Base-by-base conservation (phyloP, 2,113 vertebrate genomes). In the Istiophorus platypterus region DNA sequence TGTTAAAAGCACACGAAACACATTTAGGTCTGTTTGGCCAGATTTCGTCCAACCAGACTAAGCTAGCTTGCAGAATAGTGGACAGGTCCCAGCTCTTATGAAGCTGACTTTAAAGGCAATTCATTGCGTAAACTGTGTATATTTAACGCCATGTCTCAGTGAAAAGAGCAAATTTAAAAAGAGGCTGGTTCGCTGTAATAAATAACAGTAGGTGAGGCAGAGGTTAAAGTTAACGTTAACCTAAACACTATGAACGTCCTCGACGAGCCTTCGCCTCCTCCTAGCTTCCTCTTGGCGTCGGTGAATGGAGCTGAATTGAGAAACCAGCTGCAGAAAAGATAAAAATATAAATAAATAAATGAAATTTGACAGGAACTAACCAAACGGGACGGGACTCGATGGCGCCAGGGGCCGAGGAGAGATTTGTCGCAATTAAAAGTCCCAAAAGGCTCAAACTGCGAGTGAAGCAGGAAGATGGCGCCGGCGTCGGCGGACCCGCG, bases 331-430 rank as follows among this genome's bases (percentile, higher is more conserved):
- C 22, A 5, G 74, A 67, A 18, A 22, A 22, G 13, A 56, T 14
- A 2, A n/a, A n/a, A n/a, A n/a, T n/a, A n/a, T n/a, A n/a, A n/a
- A n/a, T n/a, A n/a, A n/a, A n/a, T n/a, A n/a, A n/a, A n/a, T n/a
- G n/a, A 59, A 52, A 52, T 20, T 20, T 11, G 51, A 10, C 51
- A n/a, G 22, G 10, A n/a, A 52, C 22, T 10, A n/a, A n/a, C 7
- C 10, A 20, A 11, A 52, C 22, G 10, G 51, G 3, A 11, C 58
- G 26, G 2, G 49, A 12, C 4, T 5, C 41, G 13, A 1, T 2
- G 5, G 7, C 7, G 5, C 41, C 8, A 24, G 22, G 34, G 37
- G 0, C 12, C 45, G 2, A 27, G 18, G 0, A 14, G 2, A 5
- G 1, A 18, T 49, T 41, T 2, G 4, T 2, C 12, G 37, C 39